Evolutionary conservation across 1,140 invertebrate species (phyloP).

Genomic region (Solenopsis invicta): DNA sequence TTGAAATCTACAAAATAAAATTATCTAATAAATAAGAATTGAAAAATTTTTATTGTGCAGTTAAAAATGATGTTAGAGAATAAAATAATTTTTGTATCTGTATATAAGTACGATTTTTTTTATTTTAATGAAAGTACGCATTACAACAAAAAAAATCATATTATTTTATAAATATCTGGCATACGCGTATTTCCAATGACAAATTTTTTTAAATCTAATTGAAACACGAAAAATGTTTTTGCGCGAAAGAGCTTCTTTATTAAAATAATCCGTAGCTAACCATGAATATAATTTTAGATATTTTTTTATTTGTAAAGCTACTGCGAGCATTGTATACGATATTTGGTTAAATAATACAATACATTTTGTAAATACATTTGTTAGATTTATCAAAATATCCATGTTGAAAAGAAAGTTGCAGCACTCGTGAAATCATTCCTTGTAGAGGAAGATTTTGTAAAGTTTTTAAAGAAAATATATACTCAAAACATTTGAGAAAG

Average conservation of each 20-base stretch:
- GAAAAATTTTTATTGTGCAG: neutral
- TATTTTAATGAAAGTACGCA: neutral
- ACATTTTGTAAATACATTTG: neutral
- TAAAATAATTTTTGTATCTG: neutral
- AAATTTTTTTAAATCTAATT: neutral
- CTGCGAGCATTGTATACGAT: neutral
- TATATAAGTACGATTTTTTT: neutral
- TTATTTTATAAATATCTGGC: neutral
- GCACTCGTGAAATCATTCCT: neutral
- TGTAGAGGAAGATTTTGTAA: neutral
- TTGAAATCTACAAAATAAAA: too few species aligned
- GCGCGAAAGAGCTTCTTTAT: neutral
- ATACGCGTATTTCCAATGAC: neutral
- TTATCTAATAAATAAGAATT: too few species aligned
- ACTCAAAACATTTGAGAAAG: neutral
- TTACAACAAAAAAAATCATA: neutral
- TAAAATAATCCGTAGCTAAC: neutral
- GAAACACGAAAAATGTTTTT: neutral
- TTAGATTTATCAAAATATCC: neutral
- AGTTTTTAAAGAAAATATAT: conserved; percentile 45
- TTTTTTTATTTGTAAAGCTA: neutral
- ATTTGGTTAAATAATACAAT: neutral
- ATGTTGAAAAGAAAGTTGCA: neutral
- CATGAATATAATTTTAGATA: neutral
- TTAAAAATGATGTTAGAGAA: neutral